phyloP scores from a whole-genome alignment of 92 coral and sea anemone genomes.

The Siderastrea siderea region DNA sequence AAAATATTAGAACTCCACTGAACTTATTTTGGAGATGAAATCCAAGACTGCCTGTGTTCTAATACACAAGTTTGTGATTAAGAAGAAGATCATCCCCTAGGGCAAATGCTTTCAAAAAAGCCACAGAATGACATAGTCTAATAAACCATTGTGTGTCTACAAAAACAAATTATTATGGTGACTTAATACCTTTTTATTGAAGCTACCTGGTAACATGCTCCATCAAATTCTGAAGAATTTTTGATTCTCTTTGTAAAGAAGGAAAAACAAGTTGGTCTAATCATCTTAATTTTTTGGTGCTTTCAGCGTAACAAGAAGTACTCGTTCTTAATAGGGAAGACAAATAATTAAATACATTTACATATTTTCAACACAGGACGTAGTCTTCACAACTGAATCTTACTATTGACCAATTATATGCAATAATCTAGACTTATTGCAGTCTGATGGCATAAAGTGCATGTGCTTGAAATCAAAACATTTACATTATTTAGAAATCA shows the following conservation, averaged over 20 bases:
- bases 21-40: too few relatives aligned
- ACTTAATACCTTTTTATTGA: constrained; percentile 10
- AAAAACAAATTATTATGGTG: background rate
- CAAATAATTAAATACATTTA: constrained; percentile 13
- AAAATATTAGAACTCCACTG: too few relatives aligned
- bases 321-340: background rate
- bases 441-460: background rate
- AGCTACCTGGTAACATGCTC: constrained; percentile 3
- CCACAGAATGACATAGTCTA: too few relatives aligned
- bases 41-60: too few relatives aligned
- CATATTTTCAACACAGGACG: constrained; percentile 16
- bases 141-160: too few relatives aligned
- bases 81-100: too few relatives aligned
- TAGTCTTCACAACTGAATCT: background rate
- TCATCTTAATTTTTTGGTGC: background rate
- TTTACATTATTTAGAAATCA: too few relatives aligned
- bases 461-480: constrained; percentile 3
- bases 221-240: constrained; percentile 18
- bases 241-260: constrained; percentile 22
- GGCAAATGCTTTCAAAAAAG: too few relatives aligned
- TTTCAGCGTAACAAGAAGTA: background rate
- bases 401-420: background rate
- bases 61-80: too few relatives aligned
- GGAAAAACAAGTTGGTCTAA: constrained; percentile 16
- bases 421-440: background rate